phyloP scores from a whole-genome alignment of 2,888 invertebrate species.

The Taphrorychus bicolor region DNA sequence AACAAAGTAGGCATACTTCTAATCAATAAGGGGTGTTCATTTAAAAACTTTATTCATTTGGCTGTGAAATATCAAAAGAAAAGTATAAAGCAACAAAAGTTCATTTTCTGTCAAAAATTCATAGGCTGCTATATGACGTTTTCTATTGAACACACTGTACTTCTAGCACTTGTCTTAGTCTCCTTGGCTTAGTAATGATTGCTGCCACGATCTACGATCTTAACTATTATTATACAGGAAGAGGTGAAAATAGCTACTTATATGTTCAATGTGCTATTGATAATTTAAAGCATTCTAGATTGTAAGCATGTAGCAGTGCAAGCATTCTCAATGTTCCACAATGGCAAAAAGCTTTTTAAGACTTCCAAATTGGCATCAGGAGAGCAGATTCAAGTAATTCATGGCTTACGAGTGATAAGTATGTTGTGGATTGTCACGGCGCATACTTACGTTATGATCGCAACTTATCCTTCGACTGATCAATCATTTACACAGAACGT shows the following conservation, averaged over 20 bases:
- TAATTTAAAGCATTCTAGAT: too few relatives aligned
- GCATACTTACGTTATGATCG: constrained; percentile 40
- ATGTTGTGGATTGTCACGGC: constrained; percentile 51
- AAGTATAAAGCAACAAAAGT: too few relatives aligned
- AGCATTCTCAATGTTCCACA: constrained; percentile 47
- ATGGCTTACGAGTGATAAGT: constrained; percentile 48
- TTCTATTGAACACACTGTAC: too few relatives aligned
- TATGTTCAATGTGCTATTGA: too few relatives aligned
- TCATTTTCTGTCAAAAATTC: too few relatives aligned
- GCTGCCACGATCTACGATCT: constrained; percentile 43
- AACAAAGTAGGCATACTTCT: too few relatives aligned
- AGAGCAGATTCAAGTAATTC: constrained; percentile 47
- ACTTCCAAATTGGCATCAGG: constrained; percentile 27
- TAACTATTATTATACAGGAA: constrained; percentile 28
- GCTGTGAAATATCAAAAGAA: too few relatives aligned
- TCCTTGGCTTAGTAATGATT: constrained; percentile 37
- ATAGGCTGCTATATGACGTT: too few relatives aligned
- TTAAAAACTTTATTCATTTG: too few relatives aligned
- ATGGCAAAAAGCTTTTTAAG: constrained; percentile 46
- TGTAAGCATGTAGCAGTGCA: background rate
- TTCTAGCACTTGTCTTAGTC: constrained; percentile 42
- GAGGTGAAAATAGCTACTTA: too few relatives aligned
- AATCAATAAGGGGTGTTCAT: too few relatives aligned
- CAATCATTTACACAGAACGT: constrained; percentile 1
- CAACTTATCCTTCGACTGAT: constrained; percentile 9